Conservation (phyloP, 2,797 vertebrate species). For the Poeciliopsis paucimaculata region DNA sequence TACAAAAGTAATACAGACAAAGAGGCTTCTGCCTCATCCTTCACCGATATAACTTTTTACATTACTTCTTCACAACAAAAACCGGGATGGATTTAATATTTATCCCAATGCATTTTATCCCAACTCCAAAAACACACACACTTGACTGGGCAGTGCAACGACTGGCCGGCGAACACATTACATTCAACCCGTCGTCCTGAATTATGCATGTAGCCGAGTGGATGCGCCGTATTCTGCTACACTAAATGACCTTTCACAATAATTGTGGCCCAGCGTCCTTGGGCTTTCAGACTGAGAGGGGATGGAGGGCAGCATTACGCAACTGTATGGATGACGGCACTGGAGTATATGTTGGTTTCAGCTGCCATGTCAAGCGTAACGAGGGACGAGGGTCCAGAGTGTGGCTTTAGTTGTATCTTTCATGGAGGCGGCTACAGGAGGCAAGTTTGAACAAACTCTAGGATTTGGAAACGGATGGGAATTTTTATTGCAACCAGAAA, state of each 20-base stretch:
- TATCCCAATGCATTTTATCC: slow-evolving; percentile 36
- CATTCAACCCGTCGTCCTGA: slow-evolving; percentile 56
- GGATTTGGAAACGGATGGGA: slow-evolving; percentile 18
- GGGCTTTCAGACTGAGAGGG: slow-evolving; percentile 65
- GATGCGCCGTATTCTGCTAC: slow-evolving; percentile 60
- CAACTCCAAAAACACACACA: not conserved
- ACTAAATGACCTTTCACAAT: slow-evolving; percentile 81
- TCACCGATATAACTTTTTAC: slow-evolving; percentile 30
- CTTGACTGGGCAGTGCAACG: slow-evolving; percentile 18
- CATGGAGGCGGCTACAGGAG: slow-evolving; percentile 31
- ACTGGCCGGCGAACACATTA: slow-evolving; percentile 43
- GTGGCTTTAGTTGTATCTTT: slow-evolving; percentile 46
- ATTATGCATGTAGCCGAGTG: slow-evolving; percentile 66
- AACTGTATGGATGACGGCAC: slow-evolving; percentile 69
- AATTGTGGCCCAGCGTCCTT: slow-evolving; percentile 74
- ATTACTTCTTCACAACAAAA: slow-evolving; percentile 12
- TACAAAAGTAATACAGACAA: slow-evolving; percentile 10
- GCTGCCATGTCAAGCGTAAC: slow-evolving; percentile 74
- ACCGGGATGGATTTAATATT: slow-evolving; percentile 36
- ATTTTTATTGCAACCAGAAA: slow-evolving; percentile 13
- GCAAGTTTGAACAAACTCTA: slow-evolving; percentile 25
- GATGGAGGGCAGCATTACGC: slow-evolving; percentile 62
- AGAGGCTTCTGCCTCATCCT: slow-evolving; percentile 18
- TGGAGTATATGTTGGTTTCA: slow-evolving; percentile 66
- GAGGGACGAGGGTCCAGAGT: slow-evolving; percentile 25